Conservation (phyloP, 2,113 vertebrate species). For the Danio rerio region DNA sequence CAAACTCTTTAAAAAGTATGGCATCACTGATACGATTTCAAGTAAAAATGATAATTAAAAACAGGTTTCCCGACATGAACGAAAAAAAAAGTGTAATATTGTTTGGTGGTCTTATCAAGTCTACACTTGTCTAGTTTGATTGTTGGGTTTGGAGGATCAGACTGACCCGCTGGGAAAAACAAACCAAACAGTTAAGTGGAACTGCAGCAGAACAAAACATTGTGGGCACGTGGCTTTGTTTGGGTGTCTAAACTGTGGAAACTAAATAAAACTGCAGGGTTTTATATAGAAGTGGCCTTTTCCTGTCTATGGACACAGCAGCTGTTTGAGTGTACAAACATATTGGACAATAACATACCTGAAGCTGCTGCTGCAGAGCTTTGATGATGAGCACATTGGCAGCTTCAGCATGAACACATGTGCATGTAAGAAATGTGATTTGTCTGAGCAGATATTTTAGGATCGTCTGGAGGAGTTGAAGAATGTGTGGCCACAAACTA, state of each 20-base stretch:
- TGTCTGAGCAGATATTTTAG: constrained; percentile 64
- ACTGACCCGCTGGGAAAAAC: background rate
- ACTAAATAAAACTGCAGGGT: constrained; percentile 11
- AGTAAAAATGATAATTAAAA: no score
- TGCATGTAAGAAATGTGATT: constrained; percentile 27
- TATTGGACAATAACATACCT: background rate
- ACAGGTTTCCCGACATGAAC: no score
- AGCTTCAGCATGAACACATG: background rate
- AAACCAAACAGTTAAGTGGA: background rate
- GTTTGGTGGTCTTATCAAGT: no score
- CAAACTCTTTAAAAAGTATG: no score
- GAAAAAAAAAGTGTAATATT: no score
- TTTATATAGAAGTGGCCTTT: background rate
- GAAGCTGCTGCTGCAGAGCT: background rate
- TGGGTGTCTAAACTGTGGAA: constrained; percentile 54
- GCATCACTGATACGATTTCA: no score
- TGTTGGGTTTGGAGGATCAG: background rate
- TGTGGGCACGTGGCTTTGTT: constrained; percentile 65
- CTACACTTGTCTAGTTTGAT: no score
- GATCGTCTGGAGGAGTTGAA: constrained; percentile 75
- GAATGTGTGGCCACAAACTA: constrained; percentile 77
- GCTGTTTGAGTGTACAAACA: background rate
- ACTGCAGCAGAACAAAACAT: constrained; percentile 25
- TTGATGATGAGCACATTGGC: background rate
- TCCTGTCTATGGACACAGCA: background rate